These are phyloP conservation scores for Cichlasoma orientale DNA, from an alignment of 2,797 vertebrate genomes.

Conservation along the genomic window DNA sequence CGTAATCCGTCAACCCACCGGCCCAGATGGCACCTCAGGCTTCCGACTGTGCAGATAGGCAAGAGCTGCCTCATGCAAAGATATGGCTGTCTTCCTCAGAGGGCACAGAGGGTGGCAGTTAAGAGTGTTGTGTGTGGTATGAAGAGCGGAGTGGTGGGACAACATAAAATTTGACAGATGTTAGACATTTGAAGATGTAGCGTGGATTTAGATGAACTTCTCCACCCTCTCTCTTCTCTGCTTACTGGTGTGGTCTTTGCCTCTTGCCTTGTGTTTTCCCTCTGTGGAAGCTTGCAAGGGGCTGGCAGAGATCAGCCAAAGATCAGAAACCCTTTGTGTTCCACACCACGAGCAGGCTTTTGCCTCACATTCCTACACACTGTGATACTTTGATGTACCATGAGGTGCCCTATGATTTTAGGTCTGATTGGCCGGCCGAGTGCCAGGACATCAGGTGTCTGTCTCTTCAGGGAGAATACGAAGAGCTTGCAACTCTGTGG, in stretches of 20 bases:
- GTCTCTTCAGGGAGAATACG: constrained; percentile 50
- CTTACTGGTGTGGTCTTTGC: constrained; percentile 64
- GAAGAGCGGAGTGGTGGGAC: constrained; percentile 61
- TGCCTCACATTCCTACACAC: constrained; percentile 83
- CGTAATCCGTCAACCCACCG: constrained; percentile 91
- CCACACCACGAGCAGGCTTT: constrained; percentile 71
- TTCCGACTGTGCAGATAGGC: constrained; percentile 85
- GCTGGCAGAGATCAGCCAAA: constrained; percentile 62
- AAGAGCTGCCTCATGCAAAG: constrained; percentile 34
- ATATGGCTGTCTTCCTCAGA: constrained; percentile 36
- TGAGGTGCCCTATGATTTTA: constrained; percentile 81
- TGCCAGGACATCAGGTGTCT: constrained; percentile 57
- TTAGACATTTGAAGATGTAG: constrained; percentile 44
- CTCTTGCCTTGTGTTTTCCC: constrained; percentile 64
- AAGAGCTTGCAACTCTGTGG: constrained; percentile 34
- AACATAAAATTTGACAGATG: constrained; percentile 37
- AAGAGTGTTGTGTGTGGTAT: constrained; percentile 55
- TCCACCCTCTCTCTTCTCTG: constrained; percentile 68
- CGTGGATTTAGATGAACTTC: constrained; percentile 49
- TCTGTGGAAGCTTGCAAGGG: constrained; percentile 54
- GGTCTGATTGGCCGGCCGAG: constrained; percentile 72
- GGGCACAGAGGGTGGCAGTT: constrained; percentile 36
- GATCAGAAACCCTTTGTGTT: constrained; percentile 60
- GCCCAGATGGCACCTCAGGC: constrained; percentile 93
- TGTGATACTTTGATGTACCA: constrained; percentile 87